A percentile compares a stretch with the other conserved stretches of the same genome.
These are phyloP conservation scores for Drosophila ezoana DNA, from an alignment of 2,888 invertebrate genomes.

Conservation along the genomic window DNA sequence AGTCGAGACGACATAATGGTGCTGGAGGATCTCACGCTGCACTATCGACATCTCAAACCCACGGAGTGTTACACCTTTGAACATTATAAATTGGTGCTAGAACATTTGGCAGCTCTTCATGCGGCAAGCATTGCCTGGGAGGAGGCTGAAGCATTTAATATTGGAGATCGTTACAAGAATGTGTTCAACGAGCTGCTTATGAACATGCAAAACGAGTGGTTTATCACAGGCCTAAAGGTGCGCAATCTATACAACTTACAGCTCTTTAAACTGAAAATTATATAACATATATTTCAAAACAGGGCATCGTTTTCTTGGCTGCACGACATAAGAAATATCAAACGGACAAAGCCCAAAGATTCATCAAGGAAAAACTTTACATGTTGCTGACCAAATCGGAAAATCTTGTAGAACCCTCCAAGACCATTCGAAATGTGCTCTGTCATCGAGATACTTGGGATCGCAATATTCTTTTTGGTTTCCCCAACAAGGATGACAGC, in stretches of 20 bases:
- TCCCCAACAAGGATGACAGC: conserved; percentile 64
- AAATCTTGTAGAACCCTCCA: conserved; percentile 72
- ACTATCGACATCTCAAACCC: conserved; percentile 56
- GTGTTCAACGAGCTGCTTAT: conserved; percentile 65
- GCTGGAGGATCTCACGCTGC: conserved; percentile 72
- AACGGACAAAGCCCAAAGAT: conserved; percentile 52
- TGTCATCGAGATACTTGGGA: conserved; percentile 85
- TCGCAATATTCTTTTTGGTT: conserved; percentile 83
- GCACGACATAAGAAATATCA: conserved; percentile 75
- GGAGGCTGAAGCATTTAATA: conserved; percentile 60
- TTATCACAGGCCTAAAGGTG: conserved; percentile 72
- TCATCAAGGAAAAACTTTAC: conserved; percentile 69
- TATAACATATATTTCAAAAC: no score
- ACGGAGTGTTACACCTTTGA: conserved; percentile 49
- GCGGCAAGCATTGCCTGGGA: conserved; percentile 81
- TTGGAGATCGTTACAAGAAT: conserved; percentile 62
- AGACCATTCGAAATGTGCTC: conserved; percentile 84
- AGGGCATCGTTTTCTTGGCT: conserved; percentile 71
- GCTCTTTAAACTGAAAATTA: no score
- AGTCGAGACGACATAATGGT: conserved; percentile 75
- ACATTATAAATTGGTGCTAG: conserved; percentile 67
- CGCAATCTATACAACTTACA: neutral
- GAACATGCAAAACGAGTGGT: conserved; percentile 73
- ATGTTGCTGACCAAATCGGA: conserved; percentile 61
- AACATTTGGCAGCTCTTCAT: conserved; percentile 73